Conservation (phyloP, 2,797 vertebrate genomes). For the Lacerta bilineata region DNA sequence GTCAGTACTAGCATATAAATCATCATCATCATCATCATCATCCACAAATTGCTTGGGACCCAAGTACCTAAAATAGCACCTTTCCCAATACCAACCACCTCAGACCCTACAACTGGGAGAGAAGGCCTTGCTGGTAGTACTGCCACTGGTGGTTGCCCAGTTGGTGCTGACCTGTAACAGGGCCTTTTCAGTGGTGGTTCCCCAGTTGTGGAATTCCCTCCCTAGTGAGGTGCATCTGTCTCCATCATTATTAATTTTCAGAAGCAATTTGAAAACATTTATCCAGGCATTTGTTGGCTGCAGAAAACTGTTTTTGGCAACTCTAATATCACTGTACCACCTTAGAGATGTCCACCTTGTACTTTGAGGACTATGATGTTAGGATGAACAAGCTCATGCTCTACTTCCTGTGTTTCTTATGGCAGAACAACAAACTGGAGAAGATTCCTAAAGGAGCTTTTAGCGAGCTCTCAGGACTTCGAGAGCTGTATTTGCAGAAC, state of each 20-base stretch:
- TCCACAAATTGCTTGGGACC: too few species aligned
- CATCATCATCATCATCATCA: too few species aligned
- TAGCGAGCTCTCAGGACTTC: constrained; percentile 85
- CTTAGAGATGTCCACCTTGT: not conserved
- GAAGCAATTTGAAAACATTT: not conserved
- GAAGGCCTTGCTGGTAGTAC: too few species aligned
- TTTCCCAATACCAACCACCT: not conserved
- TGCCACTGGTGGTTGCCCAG: too few species aligned
- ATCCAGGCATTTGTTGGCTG: too few species aligned
- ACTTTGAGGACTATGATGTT: not conserved
- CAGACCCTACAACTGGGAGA: not conserved
- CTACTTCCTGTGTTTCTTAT: constrained; percentile 52
- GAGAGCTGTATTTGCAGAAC: constrained; percentile 96
- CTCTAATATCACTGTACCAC: too few species aligned
- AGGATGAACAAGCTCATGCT: constrained; percentile 13
- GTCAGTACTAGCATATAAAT: too few species aligned
- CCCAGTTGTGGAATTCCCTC: too few species aligned
- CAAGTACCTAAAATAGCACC: not conserved
- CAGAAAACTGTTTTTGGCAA: not conserved
- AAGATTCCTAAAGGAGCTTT: constrained; percentile 93
- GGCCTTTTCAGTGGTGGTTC: too few species aligned
- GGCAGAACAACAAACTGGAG: constrained; percentile 94
- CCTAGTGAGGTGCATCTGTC: too few species aligned
- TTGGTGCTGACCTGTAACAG: too few species aligned
- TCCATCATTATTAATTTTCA: too few species aligned